Evolutionary conservation across 2,888 invertebrate genomes (phyloP).

Genomic region (Callyntrura guangdongensis): DNA sequence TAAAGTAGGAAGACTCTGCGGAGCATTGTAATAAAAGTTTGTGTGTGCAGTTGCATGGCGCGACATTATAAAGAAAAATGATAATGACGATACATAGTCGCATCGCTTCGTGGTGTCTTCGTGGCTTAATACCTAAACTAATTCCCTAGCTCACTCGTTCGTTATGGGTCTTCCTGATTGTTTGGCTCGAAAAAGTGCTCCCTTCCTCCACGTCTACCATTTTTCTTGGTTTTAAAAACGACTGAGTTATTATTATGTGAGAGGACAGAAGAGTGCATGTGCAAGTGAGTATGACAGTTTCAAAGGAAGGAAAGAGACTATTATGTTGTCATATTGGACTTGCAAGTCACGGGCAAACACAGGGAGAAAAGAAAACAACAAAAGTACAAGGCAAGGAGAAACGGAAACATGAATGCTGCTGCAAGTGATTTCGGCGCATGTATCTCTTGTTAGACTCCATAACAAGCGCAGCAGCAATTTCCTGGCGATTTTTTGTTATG

Average conservation of each 20-base stretch:
- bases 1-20: not conserved
- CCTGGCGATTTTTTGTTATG: too few species aligned
- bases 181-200: not conserved
- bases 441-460: not conserved
- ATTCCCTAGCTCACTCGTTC: not conserved
- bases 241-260: not conserved
- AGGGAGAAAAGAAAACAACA: not conserved
- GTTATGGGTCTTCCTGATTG: constrained; percentile 40
- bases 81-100: not conserved
- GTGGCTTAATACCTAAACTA: constrained; percentile 5
- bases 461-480: not conserved
- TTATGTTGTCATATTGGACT: constrained; percentile 36
- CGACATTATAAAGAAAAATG: not conserved
- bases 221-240: not conserved
- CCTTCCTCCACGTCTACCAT: not conserved
- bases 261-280: not conserved
- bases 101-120: not conserved
- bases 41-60: constrained; percentile 19
- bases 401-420: not conserved
- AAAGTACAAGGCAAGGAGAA: not conserved
- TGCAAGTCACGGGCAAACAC: not conserved
- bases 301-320: constrained; percentile 37
- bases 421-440: not conserved
- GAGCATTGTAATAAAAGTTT: not conserved
- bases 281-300: not conserved